These are phyloP conservation scores for Tethea ocularis DNA, from an alignment of 2,888 invertebrate species.

Conservation along the genomic window DNA sequence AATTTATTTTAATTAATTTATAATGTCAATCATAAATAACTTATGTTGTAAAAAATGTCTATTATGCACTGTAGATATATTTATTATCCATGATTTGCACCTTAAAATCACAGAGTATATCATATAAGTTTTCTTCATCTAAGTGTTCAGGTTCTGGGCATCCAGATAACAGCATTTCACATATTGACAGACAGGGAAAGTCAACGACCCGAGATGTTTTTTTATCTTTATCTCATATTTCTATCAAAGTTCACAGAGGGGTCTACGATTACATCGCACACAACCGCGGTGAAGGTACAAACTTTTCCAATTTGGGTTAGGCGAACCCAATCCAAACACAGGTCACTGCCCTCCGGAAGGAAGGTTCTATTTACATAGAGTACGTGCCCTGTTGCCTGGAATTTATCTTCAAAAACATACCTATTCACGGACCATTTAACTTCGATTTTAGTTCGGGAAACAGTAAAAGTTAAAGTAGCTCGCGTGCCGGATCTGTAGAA, in stretches of 20 bases:
- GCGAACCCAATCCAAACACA: conserved; percentile 33
- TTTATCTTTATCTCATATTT: conserved; percentile 21
- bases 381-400: conserved; percentile 22
- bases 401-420: conserved; percentile 26
- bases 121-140: too few species aligned
- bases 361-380: conserved; percentile 41
- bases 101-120: too few species aligned
- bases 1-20: too few species aligned
- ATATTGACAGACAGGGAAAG: background rate
- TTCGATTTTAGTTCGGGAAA: conserved; percentile 15
- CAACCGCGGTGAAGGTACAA: conserved; percentile 33
- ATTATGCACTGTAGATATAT: too few species aligned
- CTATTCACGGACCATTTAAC: conserved; percentile 34
- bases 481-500: conserved; percentile 9
- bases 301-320: conserved; percentile 59
- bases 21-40: too few species aligned
- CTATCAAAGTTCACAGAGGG: conserved; percentile 37
- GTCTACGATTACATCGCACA: conserved; percentile 33
- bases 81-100: too few species aligned
- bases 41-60: too few species aligned
- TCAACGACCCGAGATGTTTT: background rate
- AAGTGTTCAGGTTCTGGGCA: too few species aligned
- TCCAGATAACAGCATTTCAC: background rate
- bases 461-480: conserved; percentile 11
- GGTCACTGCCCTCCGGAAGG: conserved; percentile 34